These are phyloP conservation scores for Stercorarius parasiticus DNA, from an alignment of 2,113 vertebrate genomes.

Conservation along the genomic window DNA sequence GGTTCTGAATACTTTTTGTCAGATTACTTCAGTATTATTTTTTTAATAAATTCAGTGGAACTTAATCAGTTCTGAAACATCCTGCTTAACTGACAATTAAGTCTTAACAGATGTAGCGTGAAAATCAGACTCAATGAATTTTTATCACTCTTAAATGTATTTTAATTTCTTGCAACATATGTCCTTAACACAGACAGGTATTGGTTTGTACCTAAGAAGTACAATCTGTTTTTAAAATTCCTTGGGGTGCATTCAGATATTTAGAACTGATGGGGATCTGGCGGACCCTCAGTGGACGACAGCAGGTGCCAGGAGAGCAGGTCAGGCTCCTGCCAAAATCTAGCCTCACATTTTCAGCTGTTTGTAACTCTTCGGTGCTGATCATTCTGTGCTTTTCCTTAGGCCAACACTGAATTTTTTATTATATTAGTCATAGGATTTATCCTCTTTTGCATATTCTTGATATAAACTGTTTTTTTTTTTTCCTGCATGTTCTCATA, in stretches of 20 bases:
- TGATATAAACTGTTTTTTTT: not conserved
- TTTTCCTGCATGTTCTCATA: not conserved
- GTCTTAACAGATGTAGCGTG: slow-evolving; percentile 10
- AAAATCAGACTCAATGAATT: slow-evolving; percentile 13
- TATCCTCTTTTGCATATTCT: not conserved
- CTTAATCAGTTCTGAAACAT: slow-evolving; percentile 25
- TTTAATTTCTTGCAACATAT: slow-evolving; percentile 28
- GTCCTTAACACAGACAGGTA: not conserved
- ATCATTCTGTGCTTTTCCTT: not conserved
- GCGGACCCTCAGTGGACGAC: not conserved
- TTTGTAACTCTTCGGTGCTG: not conserved
- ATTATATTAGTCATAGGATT: not conserved
- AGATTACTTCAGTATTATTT: not conserved
- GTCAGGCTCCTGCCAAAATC: slow-evolving; percentile 11
- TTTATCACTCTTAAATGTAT: slow-evolving; percentile 37
- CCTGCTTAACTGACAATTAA: slow-evolving; percentile 33
- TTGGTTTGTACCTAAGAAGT: slow-evolving; percentile 19
- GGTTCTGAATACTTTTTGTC: not conserved
- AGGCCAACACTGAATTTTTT: not conserved
- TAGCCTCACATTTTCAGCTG: not conserved
- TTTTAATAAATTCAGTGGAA: slow-evolving; percentile 21
- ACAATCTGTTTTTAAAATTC: slow-evolving; percentile 19
- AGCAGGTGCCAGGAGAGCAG: not conserved
- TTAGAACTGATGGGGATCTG: slow-evolving; percentile 19
- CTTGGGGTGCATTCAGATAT: not conserved